phyloP scores from a whole-genome alignment of 2,797 vertebrate genomes.

The Xiphophorus birchmanni region DNA sequence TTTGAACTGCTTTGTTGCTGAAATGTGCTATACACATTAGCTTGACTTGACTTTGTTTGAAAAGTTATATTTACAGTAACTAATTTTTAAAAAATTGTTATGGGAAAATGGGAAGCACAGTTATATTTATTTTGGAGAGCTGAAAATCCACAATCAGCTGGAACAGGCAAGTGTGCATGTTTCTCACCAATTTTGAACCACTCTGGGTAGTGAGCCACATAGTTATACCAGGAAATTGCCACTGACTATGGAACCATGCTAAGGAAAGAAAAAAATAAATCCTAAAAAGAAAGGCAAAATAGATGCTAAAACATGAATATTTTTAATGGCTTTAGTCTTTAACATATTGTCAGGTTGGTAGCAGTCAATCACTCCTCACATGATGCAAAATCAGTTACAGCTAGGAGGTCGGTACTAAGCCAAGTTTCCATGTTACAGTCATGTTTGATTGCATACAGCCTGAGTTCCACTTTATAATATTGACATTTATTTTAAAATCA shows the following conservation, averaged over 20 bases:
- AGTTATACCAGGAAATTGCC: neutral
- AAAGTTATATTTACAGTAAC: neutral
- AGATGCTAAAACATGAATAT: neutral
- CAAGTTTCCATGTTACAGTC: slow-evolving; percentile 16
- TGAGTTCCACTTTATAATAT: neutral
- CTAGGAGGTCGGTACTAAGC: neutral
- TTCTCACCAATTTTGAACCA: neutral
- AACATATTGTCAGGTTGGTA: neutral
- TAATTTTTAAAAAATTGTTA: neutral
- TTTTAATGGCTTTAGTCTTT: neutral
- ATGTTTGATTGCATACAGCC: neutral
- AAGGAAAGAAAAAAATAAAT: neutral
- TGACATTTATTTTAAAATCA: slow-evolving; percentile 6
- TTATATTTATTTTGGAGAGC: neutral
- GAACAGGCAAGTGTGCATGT: neutral
- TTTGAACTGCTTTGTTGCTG: no score
- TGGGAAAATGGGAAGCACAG: neutral
- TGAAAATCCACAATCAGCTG: neutral
- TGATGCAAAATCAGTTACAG: slow-evolving; percentile 5
- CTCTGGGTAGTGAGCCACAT: neutral
- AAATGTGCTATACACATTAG: no score
- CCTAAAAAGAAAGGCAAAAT: neutral
- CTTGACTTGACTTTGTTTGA: neutral
- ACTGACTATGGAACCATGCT: neutral
- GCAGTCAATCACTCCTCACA: slow-evolving; percentile 3